A percentile compares a stretch with the other conserved stretches of the same genome.
Evolutionary conservation across 1,140 invertebrate genomes (phyloP).

Genomic region (Cecropterus lyciades): DNA sequence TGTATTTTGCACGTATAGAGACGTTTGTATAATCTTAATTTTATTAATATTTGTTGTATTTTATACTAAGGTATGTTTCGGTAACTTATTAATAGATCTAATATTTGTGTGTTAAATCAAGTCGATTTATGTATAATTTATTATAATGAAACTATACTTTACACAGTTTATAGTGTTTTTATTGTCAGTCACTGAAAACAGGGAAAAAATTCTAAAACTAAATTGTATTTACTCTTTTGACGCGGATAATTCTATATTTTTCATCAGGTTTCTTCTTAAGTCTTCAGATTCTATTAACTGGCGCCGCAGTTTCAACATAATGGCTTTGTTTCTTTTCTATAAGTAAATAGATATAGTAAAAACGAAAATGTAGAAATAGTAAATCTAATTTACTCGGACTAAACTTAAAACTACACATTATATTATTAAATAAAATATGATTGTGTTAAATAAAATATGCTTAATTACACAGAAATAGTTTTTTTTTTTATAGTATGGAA

Average conservation of each 20-base stretch:
- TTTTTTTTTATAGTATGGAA: too few relatives aligned
- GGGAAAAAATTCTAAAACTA: neutral
- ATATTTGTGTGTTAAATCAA: too few relatives aligned
- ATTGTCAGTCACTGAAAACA: neutral
- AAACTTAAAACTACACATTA: too few relatives aligned
- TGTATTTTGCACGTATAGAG: too few relatives aligned
- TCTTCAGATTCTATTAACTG: constrained; percentile 65
- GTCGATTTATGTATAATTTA: neutral
- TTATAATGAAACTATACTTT: neutral
- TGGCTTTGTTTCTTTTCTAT: constrained; percentile 74
- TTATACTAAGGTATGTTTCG: too few relatives aligned
- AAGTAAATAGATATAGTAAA: constrained; percentile 36
- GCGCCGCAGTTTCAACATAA: constrained; percentile 65
- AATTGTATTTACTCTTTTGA: neutral
- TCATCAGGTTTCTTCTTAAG: constrained; percentile 48
- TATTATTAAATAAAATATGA: too few relatives aligned
- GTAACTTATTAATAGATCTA: too few relatives aligned
- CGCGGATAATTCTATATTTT: constrained; percentile 1
- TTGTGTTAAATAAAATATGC: too few relatives aligned
- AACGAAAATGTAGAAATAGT: constrained; percentile 39
- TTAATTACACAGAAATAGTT: too few relatives aligned
- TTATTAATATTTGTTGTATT: too few relatives aligned
- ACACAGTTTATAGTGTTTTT: neutral
- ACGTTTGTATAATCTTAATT: too few relatives aligned
- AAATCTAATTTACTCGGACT: constrained; percentile 63